These are phyloP conservation scores for Varroa destructor DNA, from an alignment of 1,140 invertebrate species.

Conservation along the genomic window DNA sequence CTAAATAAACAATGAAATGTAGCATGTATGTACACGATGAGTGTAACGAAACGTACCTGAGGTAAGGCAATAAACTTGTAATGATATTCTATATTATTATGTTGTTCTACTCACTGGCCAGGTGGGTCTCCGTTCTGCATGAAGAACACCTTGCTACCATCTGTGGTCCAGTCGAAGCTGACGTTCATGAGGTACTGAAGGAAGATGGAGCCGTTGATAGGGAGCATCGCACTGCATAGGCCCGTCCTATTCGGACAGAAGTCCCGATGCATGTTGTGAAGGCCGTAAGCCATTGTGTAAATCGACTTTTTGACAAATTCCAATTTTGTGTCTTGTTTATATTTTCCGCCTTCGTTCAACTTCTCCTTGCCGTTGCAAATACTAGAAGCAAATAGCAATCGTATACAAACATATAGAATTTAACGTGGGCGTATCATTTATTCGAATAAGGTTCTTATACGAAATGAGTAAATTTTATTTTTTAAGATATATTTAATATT, in stretches of 20 bases:
- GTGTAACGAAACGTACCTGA: no score
- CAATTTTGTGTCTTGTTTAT: conserved; percentile 59
- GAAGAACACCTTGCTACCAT: conserved; percentile 51
- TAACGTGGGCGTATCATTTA: no score
- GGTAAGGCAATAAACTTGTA: no score
- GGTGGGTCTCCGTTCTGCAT: conserved; percentile 69
- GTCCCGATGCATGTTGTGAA: conserved; percentile 49
- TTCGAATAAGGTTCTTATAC: no score
- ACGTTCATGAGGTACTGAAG: conserved; percentile 61
- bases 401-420: background rate
- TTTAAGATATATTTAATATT: no score
- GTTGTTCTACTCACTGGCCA: conserved; percentile 50
- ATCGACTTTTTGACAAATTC: conserved; percentile 62
- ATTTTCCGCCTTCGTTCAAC: conserved; percentile 41
- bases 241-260: conserved; percentile 44
- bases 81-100: no score
- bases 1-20: no score
- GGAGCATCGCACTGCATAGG: conserved; percentile 50
- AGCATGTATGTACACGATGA: no score
- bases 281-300: conserved; percentile 53
- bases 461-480: no score
- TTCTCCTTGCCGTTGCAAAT: conserved; percentile 43
- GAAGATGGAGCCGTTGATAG: conserved; percentile 52
- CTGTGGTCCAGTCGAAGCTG: conserved; percentile 53
- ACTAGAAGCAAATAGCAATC: conserved; percentile 32